Evolutionary conservation across 2,888 invertebrate species (phyloP).

Genomic region (Heliconius ismenius): DNA sequence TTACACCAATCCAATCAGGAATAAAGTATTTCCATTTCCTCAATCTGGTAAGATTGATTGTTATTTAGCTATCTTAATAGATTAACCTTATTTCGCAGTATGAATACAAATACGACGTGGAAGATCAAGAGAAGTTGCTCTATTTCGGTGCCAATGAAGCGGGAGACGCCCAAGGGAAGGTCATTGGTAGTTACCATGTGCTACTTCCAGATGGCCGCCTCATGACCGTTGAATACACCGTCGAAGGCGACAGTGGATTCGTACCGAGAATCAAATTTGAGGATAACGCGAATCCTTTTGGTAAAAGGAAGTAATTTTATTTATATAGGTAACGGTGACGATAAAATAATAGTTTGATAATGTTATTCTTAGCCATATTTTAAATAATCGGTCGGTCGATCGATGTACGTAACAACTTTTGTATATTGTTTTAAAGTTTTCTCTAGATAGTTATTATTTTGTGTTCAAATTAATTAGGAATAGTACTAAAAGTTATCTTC

Average conservation of each 20-base stretch:
- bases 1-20: too few species aligned
- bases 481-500: background rate
- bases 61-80: background rate
- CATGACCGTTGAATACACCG: constrained; percentile 87
- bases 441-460: constrained; percentile 17
- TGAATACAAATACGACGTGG: constrained; percentile 88
- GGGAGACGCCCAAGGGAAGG: constrained; percentile 84
- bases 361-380: constrained; percentile 9
- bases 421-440: background rate
- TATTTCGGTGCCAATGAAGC: constrained; percentile 86
- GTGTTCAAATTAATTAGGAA: constrained; percentile 28
- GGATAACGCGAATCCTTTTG: constrained; percentile 83
- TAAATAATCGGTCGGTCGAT: background rate
- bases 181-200: constrained; percentile 85
- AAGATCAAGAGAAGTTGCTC: constrained; percentile 85
- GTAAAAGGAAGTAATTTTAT: constrained; percentile 60
- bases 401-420: background rate
- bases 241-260: constrained; percentile 87
- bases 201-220: constrained; percentile 86
- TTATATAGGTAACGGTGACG: constrained; percentile 4
- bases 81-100: constrained; percentile 74
- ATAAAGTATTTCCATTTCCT: too few species aligned
- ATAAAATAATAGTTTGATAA: background rate
- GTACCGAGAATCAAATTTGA: constrained; percentile 86
- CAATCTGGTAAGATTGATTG: too few species aligned